phyloP scores from a whole-genome alignment of 2,797 vertebrate genomes.

The Coendou prehensilis region DNA sequence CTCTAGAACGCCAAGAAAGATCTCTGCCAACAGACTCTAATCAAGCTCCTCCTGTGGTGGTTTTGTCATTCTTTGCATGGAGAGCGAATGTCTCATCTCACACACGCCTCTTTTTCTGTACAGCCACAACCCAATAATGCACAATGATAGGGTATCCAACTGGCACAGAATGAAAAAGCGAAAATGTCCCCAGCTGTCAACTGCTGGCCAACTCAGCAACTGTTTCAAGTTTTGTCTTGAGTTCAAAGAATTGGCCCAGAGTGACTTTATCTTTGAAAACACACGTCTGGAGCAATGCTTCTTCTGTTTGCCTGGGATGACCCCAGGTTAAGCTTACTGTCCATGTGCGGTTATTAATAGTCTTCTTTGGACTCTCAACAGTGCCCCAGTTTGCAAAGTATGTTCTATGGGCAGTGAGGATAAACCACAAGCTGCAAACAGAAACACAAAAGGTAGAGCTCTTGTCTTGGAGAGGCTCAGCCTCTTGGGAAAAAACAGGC shows the following conservation, averaged over 20 bases:
- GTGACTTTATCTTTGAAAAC: slow-evolving; percentile 6
- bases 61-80: background rate
- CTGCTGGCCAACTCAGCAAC: background rate
- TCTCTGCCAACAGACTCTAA: background rate
- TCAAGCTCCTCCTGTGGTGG: background rate
- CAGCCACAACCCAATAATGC: background rate
- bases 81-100: background rate
- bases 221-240: background rate
- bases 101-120: background rate
- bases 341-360: background rate
- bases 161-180: background rate
- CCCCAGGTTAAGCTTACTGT: background rate
- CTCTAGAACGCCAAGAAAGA: background rate
- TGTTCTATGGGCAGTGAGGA: background rate
- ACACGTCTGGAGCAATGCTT: background rate
- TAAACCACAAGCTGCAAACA: background rate
- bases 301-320: background rate
- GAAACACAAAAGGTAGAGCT: background rate
- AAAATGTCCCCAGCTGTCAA: background rate
- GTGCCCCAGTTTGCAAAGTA: background rate
- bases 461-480: background rate
- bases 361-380: background rate
- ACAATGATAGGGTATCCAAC: background rate
- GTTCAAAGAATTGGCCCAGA: background rate
- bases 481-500: background rate